Evolutionary conservation across 2,113 vertebrate species (phyloP).

Genomic region (Coryphaenoides rupestris): DNA sequence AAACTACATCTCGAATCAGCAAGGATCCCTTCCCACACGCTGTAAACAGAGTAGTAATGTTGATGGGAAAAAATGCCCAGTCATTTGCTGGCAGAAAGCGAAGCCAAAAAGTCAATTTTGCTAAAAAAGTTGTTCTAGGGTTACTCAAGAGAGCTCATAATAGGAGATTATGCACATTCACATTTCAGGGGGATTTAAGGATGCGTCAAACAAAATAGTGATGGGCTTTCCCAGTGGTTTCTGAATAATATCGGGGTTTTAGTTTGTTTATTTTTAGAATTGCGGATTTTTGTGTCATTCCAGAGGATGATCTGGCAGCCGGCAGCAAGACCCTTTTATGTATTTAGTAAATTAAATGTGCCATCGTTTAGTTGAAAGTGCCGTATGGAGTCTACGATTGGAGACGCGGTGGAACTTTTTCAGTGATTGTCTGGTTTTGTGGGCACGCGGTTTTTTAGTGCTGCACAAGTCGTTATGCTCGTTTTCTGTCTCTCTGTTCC

Average conservation of each 20-base stretch:
- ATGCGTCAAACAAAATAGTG: conserved; percentile 33
- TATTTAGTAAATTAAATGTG: conserved; percentile 23
- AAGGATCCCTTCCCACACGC: conserved; percentile 14
- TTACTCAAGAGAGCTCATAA: conserved; percentile 21
- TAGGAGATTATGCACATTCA: conserved; percentile 31
- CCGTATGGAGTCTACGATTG: conserved; percentile 12
- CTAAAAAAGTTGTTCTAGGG: conserved; percentile 29
- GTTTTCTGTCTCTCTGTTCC: too few relatives aligned
- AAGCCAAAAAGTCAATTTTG: conserved; percentile 41
- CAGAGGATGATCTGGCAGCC: conserved; percentile 21
- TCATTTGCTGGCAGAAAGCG: conserved; percentile 45
- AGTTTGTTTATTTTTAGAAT: conserved; percentile 31
- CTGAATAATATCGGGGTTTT: conserved; percentile 36
- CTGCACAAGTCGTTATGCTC: too few relatives aligned
- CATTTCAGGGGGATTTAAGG: conserved; percentile 20
- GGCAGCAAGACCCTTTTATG: conserved; percentile 6
- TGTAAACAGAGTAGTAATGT: conserved; percentile 30
- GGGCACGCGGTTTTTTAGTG: neutral
- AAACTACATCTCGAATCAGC: conserved; percentile 46
- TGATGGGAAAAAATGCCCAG: conserved; percentile 52
- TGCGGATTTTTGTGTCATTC: neutral
- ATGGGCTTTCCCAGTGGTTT: conserved; percentile 15
- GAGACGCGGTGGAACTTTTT: neutral
- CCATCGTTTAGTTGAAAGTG: conserved; percentile 5
- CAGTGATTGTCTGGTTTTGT: neutral